phyloP scores from a whole-genome alignment of 2,888 invertebrate species.

The Drosophila histrio region DNA sequence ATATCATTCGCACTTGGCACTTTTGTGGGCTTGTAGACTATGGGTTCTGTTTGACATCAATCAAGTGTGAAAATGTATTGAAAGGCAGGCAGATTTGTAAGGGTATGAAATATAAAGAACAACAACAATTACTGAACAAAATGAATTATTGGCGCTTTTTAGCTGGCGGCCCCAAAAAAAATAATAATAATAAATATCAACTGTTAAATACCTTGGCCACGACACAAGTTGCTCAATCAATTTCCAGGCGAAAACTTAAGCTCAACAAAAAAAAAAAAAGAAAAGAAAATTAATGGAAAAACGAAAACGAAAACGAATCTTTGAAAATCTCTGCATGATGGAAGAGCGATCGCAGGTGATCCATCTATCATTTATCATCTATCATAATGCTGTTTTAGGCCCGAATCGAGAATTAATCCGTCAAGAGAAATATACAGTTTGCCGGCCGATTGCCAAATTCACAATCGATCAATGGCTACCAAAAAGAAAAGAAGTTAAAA shows the following conservation, averaged over 20 bases:
- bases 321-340: constrained; percentile 43
- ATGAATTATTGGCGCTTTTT: constrained; percentile 47
- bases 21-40: constrained; percentile 22
- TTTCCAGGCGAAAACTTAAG: constrained; percentile 75
- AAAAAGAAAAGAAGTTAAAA: background rate
- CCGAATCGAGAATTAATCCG: constrained; percentile 81
- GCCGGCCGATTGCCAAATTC: constrained; percentile 71
- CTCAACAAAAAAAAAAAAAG: constrained; percentile 2
- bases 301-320: constrained; percentile 8
- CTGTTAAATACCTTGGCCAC: constrained; percentile 55
- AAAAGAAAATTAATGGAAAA: constrained; percentile 29
- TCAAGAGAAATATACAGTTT: constrained; percentile 53
- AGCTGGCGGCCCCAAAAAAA: background rate
- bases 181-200: constrained; percentile 22
- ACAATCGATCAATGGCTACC: constrained; percentile 69
- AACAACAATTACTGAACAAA: constrained; percentile 3
- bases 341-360: constrained; percentile 63
- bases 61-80: constrained; percentile 51
- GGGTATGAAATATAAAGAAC: background rate
- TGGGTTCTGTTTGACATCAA: constrained; percentile 53
- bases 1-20: constrained; percentile 47
- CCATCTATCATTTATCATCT: constrained; percentile 79
- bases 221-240: constrained; percentile 76
- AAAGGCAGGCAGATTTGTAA: constrained; percentile 26
- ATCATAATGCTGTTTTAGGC: constrained; percentile 80